Conservation (phyloP, 2,888 invertebrate genomes). For the Pardosa pseudoannulata region DNA sequence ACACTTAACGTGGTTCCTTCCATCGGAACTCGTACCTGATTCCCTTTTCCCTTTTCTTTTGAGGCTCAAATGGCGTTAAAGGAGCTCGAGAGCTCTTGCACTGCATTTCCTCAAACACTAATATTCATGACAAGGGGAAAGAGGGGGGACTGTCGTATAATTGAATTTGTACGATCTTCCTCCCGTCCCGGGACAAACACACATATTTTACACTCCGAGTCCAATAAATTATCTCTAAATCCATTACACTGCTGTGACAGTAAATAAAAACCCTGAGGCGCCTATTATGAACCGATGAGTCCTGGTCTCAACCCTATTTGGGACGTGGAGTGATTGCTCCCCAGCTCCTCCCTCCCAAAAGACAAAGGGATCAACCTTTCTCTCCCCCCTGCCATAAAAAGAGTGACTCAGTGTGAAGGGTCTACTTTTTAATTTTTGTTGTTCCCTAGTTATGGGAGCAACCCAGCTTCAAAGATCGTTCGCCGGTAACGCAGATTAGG, state of each 20-base stretch:
- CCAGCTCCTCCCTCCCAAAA: not conserved
- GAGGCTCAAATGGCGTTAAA: no score
- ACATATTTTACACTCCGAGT: not conserved
- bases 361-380: not conserved
- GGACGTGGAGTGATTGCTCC: not conserved
- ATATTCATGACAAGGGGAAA: no score
- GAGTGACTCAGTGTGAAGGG: constrained; percentile 6
- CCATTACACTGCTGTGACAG: constrained; percentile 1
- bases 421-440: not conserved
- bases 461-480: not conserved
- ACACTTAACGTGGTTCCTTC: no score
- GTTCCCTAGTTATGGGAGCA: not conserved
- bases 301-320: not conserved
- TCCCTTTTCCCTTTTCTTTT: no score
- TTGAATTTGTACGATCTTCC: not conserved
- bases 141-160: not conserved
- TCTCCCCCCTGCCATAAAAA: not conserved
- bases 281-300: constrained; percentile 5
- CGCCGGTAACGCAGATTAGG: not conserved
- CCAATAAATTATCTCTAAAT: constrained; percentile 9
- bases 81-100: no score
- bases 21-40: no score
- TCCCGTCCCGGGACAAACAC: not conserved
- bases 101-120: no score
- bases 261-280: constrained; percentile 5